Percentiles rank a stretch among this genome's conserved stretches.
These are phyloP conservation scores for Xyrichtys novacula DNA, from an alignment of 2,797 vertebrate genomes.

Conservation along the genomic window DNA sequence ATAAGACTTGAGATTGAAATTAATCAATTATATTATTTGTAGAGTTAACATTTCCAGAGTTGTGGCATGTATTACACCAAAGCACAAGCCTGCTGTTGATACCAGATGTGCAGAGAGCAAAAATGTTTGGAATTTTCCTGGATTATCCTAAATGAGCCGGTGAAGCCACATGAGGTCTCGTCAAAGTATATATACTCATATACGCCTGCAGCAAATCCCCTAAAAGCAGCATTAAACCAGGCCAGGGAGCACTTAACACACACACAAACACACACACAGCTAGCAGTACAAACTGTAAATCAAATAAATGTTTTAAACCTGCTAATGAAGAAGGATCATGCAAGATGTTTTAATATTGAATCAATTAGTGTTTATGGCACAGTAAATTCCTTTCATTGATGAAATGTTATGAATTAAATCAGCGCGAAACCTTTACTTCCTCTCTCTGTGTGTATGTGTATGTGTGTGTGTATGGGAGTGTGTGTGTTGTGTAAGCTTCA, in stretches of 20 bases:
- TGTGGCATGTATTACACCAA: conserved; percentile 10
- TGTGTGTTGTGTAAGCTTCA: neutral
- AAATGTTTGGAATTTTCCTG: conserved; percentile 13
- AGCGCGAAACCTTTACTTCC: neutral
- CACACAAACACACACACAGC: conserved; percentile 8
- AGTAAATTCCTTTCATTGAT: neutral
- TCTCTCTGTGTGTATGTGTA: no score
- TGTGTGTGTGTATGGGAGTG: neutral
- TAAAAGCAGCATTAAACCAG: conserved; percentile 29
- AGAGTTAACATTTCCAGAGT: neutral
- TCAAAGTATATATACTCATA: conserved; percentile 17
- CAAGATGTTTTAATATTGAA: neutral
- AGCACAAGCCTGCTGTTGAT: conserved; percentile 1
- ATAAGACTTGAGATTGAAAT: conserved; percentile 21
- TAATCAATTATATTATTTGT: conserved; percentile 9
- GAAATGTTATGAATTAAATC: neutral
- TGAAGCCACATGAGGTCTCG: conserved; percentile 31
- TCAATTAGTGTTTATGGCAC: neutral
- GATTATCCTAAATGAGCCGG: conserved; percentile 44
- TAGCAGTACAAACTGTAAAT: neutral
- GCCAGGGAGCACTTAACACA: neutral
- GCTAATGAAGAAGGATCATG: conserved; percentile 4
- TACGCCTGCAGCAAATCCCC: conserved; percentile 30
- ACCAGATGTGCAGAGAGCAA: conserved; percentile 33
- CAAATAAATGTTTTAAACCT: neutral